Conservation (phyloP, 2,797 vertebrate genomes). For the Ambastaia sidthimunki region DNA sequence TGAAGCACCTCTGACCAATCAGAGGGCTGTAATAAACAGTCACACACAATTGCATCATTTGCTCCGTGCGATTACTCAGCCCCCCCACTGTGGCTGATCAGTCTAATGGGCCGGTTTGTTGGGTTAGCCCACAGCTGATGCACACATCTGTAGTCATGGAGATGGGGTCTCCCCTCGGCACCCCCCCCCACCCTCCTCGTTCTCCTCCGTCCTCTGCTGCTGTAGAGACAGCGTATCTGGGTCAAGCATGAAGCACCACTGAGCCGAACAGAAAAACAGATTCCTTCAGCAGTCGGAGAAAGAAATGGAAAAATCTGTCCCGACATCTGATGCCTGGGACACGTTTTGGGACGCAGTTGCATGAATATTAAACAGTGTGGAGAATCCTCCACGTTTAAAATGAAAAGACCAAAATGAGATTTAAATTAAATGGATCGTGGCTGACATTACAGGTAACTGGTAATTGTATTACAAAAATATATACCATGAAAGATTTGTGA, state of each 20-base stretch:
- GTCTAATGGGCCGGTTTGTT: slow-evolving; percentile 9
- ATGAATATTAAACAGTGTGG: slow-evolving; percentile 10
- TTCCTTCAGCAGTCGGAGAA: slow-evolving; percentile 34
- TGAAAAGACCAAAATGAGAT: neutral
- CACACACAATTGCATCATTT: slow-evolving; percentile 19
- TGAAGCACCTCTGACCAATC: neutral
- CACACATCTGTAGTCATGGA: slow-evolving; percentile 39
- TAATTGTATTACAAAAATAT: neutral
- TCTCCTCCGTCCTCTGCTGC: slow-evolving; percentile 32
- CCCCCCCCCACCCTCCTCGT: slow-evolving; percentile 18
- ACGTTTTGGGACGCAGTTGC: neutral
- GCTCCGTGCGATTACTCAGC: slow-evolving; percentile 21
- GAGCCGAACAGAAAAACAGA: slow-evolving; percentile 47
- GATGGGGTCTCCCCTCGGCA: slow-evolving; percentile 38
- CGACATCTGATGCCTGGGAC: slow-evolving; percentile 16
- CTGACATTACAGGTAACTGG: neutral
- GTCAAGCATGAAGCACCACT: slow-evolving; percentile 48
- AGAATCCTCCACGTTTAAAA: neutral
- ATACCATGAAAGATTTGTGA: too few species aligned
- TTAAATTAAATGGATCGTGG: neutral
- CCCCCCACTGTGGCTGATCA: neutral
- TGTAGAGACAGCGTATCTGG: slow-evolving; percentile 55
- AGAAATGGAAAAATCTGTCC: slow-evolving; percentile 24
- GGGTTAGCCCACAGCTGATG: slow-evolving; percentile 35
- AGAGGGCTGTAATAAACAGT: slow-evolving; percentile 1